Evolutionary conservation across 2,113 vertebrate genomes (phyloP), one percentile per base, ranked within the genome.

Genomic region (Seriola quinqueradiata): DNA sequence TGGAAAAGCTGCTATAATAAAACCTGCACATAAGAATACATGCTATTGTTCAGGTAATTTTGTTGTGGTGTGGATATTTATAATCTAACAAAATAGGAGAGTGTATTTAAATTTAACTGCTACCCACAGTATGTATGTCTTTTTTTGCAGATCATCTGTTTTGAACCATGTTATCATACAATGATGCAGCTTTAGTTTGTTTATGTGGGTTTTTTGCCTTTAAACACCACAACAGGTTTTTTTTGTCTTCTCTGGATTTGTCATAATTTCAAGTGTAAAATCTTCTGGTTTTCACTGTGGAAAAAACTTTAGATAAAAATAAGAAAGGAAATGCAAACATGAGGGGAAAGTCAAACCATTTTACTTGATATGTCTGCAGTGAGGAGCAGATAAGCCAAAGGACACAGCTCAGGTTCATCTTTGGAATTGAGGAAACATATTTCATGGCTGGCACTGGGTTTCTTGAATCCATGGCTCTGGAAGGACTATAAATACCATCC

Each of bases 1-100:
- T 95, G 94, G 94, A 90, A 65, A 82, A 82, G 66, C 85, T 84
- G 83, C 96, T 95, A 94, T 93, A 95, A 96, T 87, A 96, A 95
- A 96, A 96, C 92, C 95, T 84, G 81, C 90, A 89, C 85, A 87
- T 80, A 87, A 90, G 90, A 87, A 91, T 21, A 86, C 64, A 59
- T 78, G 77, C 63, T 78, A 80, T 93, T 93, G 86, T 89, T 75
- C 79, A 81, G 75, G 79, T 88, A 84, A 86, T 83, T 87, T 66
- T 92, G 78, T 90, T 89, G 81, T 89, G 85, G 46, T 83, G 77
- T 77, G 79, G 77, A 69, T 75, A 72, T 84, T 82, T 89, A 81
- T 78, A 81, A 87, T 75, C 55, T 64, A 28, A 42, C 57, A 67
- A 67, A 77, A 85, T 50, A 50, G 70, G 25, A 50, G 52, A 70